phyloP scores from a whole-genome alignment of 2,797 vertebrate species.

The Botia almorhae region DNA sequence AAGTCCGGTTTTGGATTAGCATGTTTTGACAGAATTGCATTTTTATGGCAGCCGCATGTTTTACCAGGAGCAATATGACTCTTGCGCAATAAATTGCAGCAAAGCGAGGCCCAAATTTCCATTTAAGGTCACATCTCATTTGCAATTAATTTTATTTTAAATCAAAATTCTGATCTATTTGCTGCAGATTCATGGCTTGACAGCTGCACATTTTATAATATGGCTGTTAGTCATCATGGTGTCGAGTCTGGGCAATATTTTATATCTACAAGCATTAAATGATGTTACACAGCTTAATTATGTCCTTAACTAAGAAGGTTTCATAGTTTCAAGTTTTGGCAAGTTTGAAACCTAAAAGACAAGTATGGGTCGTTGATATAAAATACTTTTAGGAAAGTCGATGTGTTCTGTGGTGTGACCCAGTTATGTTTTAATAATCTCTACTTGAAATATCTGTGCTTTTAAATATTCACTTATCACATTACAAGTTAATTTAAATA shows the following conservation, averaged over 20 bases:
- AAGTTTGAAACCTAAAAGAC: no score
- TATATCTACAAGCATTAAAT: slow-evolving; percentile 10
- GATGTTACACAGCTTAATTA: neutral
- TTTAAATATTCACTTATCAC: no score
- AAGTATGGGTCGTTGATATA: no score
- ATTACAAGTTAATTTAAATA: no score
- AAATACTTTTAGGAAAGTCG: no score
- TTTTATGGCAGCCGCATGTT: slow-evolving; percentile 19
- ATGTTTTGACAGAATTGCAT: slow-evolving; percentile 49
- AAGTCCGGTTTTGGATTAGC: slow-evolving; percentile 36
- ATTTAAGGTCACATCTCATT: slow-evolving; percentile 50
- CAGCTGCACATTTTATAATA: slow-evolving; percentile 19
- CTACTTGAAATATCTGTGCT: no score
- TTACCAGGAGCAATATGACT: slow-evolving; percentile 18
- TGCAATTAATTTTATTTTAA: slow-evolving; percentile 24
- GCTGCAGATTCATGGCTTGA: slow-evolving; percentile 28
- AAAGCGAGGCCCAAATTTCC: slow-evolving; percentile 35
- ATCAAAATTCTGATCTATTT: neutral
- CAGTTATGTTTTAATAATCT: no score
- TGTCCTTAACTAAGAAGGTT: neutral
- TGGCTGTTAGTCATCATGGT: slow-evolving; percentile 38
- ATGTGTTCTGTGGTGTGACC: no score
- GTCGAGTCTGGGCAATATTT: slow-evolving; percentile 2
- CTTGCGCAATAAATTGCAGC: slow-evolving; percentile 31
- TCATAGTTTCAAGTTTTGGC: neutral